These are phyloP conservation scores for Amphimedon queenslandica DNA, from an alignment of 37 sponge, comb jelly and placozoan species.

Conservation along the genomic window DNA sequence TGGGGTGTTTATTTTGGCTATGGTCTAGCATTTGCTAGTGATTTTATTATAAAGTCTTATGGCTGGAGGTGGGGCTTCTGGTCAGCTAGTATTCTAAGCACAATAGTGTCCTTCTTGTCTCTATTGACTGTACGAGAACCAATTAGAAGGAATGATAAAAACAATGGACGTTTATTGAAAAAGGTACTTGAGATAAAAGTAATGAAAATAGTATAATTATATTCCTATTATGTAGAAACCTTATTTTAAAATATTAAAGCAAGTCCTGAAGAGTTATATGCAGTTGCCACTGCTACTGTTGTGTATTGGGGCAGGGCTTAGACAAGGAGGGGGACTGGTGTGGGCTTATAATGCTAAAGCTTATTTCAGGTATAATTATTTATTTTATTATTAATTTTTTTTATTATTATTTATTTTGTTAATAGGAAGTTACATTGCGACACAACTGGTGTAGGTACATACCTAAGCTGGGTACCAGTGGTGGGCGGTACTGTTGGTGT, in stretches of 20 bases:
- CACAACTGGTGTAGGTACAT: constrained; percentile 29
- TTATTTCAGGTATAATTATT: constrained; percentile 31
- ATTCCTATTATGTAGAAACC: no score
- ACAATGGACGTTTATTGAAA: no score
- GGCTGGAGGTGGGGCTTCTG: constrained; percentile 73
- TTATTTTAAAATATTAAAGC: not conserved
- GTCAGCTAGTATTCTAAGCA: constrained; percentile 49
- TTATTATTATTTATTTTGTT: not conserved
- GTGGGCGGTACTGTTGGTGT: constrained; percentile 75
- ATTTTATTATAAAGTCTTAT: constrained; percentile 30
- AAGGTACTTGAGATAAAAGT: no score
- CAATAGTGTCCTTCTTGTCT: constrained; percentile 36
- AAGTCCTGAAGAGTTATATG: constrained; percentile 4
- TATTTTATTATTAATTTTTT: no score
- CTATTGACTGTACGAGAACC: constrained; percentile 68
- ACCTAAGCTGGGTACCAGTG: constrained; percentile 78
- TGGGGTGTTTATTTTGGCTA: constrained; percentile 78
- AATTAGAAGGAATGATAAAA: constrained; percentile 11
- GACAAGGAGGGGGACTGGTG: constrained; percentile 70
- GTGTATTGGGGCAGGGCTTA: constrained; percentile 66
- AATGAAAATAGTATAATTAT: not conserved
- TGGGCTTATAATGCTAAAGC: constrained; percentile 80
- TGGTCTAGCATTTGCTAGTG: constrained; percentile 61
- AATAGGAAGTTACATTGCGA: constrained; percentile 17
- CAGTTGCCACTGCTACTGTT: constrained; percentile 49